A percentile compares a stretch with the other conserved stretches of the same genome.
Evolutionary conservation across 2,797 vertebrate species (phyloP).

Genomic region (Serranus cabrilla): DNA sequence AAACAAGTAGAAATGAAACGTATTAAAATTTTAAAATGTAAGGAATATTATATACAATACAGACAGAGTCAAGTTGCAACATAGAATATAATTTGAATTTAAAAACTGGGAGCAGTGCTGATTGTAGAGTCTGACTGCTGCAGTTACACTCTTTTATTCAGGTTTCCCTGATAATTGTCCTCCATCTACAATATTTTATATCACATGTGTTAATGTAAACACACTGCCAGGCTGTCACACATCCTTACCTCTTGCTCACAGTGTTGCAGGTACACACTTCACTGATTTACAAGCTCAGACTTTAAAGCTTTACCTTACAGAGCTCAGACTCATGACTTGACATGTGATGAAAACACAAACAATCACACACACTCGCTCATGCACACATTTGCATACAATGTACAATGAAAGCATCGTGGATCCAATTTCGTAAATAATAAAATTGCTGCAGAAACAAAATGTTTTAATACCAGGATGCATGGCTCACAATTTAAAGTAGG

Average conservation of each 20-base stretch:
- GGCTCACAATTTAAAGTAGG: not conserved
- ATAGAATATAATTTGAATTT: too few species aligned
- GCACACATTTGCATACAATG: not conserved
- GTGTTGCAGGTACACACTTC: not conserved
- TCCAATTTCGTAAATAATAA: not conserved
- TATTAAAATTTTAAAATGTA: too few species aligned
- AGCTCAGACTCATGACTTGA: not conserved
- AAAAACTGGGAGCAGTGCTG: too few species aligned
- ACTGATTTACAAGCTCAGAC: not conserved
- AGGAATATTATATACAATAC: too few species aligned
- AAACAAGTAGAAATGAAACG: too few species aligned
- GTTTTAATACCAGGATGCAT: not conserved
- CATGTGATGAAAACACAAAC: not conserved
- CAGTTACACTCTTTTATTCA: too few species aligned
- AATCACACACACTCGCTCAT: not conserved
- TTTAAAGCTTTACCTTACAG: not conserved
- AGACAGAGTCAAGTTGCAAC: too few species aligned
- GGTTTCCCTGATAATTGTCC: too few species aligned
- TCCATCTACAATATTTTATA: too few species aligned
- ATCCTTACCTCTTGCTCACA: not conserved
- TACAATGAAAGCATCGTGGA: not conserved
- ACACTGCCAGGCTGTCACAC: too few species aligned
- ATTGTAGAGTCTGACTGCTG: too few species aligned
- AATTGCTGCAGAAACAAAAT: not conserved
- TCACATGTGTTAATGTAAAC: too few species aligned